A percentile compares a stretch with the other conserved stretches of the same genome.
These are phyloP conservation scores for Actinopyga echinites DNA, from an alignment of 53 echinoderm and acorn worm genomes.

Conservation along the genomic window DNA sequence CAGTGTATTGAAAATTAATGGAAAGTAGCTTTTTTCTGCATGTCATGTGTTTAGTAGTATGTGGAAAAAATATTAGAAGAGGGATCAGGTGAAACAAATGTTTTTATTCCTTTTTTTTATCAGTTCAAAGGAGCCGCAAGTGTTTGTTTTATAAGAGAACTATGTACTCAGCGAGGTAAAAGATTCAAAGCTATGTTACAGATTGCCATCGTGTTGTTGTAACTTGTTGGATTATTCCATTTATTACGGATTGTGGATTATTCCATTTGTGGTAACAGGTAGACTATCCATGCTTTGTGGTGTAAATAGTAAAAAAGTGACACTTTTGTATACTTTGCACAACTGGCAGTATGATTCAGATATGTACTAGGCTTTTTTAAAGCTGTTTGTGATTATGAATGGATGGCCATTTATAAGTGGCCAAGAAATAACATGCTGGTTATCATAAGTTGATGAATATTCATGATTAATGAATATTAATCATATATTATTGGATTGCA, in stretches of 20 bases:
- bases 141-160: too few relatives aligned
- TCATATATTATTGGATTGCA: too few relatives aligned
- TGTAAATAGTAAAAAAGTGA: constrained; percentile 29
- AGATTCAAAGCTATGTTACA: too few relatives aligned
- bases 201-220: too few relatives aligned
- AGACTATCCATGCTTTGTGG: constrained; percentile 2
- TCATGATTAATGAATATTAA: too few relatives aligned
- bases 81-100: too few relatives aligned
- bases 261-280: background rate
- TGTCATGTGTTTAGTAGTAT: constrained; percentile 1
- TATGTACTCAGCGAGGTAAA: too few relatives aligned
- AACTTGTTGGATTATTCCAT: too few relatives aligned
- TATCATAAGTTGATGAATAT: too few relatives aligned
- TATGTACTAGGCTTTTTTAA: background rate
- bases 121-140: too few relatives aligned
- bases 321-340: constrained; percentile 13
- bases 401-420: background rate
- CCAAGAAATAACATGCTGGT: background rate
- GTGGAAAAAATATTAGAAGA: background rate
- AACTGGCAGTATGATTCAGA: background rate
- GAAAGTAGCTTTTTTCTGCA: constrained; percentile 17
- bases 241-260: too few relatives aligned
- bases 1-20: background rate
- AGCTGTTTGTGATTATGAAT: background rate
- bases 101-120: too few relatives aligned